A percentile compares a stretch with the other conserved stretches of the same genome.
Conservation (phyloP, 2,113 vertebrate genomes). For the Holacanthus passer region DNA sequence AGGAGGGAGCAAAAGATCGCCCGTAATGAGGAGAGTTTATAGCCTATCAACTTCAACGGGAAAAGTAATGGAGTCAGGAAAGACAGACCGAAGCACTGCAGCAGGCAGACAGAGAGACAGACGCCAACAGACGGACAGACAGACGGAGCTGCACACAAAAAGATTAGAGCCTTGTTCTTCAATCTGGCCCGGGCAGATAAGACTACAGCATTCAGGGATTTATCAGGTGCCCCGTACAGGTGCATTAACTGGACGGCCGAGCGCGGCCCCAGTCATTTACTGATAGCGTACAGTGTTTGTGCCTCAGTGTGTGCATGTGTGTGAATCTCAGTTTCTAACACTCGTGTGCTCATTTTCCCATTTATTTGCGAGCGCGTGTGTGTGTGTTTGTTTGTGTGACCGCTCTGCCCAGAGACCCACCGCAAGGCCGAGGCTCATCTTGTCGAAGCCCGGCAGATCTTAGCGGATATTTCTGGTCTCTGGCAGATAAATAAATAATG, state of each 20-base stretch:
- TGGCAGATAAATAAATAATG: constrained; percentile 76
- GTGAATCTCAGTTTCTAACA: constrained; percentile 33
- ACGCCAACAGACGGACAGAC: constrained; percentile 46
- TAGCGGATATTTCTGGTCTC: constrained; percentile 69
- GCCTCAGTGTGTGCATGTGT: constrained; percentile 30
- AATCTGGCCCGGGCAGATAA: constrained; percentile 75
- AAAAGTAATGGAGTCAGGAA: constrained; percentile 49
- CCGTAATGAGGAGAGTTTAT: constrained; percentile 64
- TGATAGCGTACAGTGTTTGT: constrained; percentile 54
- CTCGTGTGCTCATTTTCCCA: constrained; percentile 34
- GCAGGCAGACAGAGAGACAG: constrained; percentile 5
- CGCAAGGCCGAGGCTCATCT: constrained; percentile 58
- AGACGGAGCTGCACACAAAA: constrained; percentile 50
- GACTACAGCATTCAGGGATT: constrained; percentile 71
- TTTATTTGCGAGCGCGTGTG: constrained; percentile 26
- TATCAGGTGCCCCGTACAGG: constrained; percentile 72
- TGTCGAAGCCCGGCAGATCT: constrained; percentile 57
- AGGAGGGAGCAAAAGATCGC: constrained; percentile 42
- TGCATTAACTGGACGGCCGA: constrained; percentile 73
- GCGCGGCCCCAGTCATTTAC: constrained; percentile 53
- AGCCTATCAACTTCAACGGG: constrained; percentile 49
- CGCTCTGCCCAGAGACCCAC: constrained; percentile 52
- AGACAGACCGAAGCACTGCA: constrained; percentile 42
- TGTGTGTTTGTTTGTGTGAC: constrained; percentile 26
- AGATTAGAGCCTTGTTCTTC: constrained; percentile 59